Evolutionary conservation across 2,113 vertebrate species (phyloP).

Genomic region (Alethe castanea): DNA sequence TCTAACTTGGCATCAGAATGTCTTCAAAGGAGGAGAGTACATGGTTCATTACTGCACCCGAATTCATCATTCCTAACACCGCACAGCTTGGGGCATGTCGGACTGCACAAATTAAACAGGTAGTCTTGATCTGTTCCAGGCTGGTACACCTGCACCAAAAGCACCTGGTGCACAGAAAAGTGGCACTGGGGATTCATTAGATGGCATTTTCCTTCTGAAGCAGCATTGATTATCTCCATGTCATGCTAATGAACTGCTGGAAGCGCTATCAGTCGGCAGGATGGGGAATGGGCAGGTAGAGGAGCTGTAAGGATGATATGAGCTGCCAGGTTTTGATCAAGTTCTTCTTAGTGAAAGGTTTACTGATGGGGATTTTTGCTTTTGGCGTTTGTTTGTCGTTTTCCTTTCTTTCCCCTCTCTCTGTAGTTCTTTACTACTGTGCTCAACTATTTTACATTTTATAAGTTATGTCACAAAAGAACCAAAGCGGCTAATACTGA

Average conservation of each 20-base stretch:
- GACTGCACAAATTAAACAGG: background rate
- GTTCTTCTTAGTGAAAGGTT: background rate
- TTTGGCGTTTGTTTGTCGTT: background rate
- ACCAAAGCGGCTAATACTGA: background rate
- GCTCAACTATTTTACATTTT: background rate
- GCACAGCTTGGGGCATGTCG: background rate
- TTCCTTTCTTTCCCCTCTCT: background rate
- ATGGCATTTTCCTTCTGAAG: slow-evolving; percentile 20
- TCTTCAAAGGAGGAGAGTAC: background rate
- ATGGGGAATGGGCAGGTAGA: background rate
- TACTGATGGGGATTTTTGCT: background rate
- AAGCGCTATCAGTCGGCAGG: background rate
- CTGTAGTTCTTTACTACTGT: background rate
- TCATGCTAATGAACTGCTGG: background rate
- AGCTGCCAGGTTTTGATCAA: background rate
- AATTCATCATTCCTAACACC: background rate
- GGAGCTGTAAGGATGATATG: background rate
- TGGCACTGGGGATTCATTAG: background rate
- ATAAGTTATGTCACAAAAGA: background rate
- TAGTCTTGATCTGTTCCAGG: slow-evolving; percentile 3
- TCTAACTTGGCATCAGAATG: background rate
- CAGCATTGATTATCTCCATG: background rate
- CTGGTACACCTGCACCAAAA: background rate
- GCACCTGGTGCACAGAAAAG: background rate
- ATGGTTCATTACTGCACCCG: background rate